Base-by-base conservation (phyloP, 2,113 vertebrate genomes). In the Gavia stellata region DNA sequence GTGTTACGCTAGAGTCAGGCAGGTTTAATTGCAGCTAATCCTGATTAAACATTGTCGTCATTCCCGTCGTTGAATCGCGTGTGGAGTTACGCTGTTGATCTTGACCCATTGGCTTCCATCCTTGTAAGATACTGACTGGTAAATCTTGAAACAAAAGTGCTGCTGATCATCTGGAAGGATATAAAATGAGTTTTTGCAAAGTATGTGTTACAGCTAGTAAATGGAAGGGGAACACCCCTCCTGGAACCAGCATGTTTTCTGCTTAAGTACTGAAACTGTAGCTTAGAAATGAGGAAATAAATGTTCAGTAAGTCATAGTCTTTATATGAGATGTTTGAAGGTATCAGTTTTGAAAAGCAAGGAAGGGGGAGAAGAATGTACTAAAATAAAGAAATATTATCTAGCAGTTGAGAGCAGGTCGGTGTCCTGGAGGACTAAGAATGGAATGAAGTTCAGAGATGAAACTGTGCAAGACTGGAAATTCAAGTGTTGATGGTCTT, bases 21-120 rank as follows among this genome's bases (percentile, higher is more conserved):
- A 14, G 58, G 14, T 88, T 90, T 63, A 4, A 7, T 47, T 33
- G 47, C 33, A 10, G 34, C 34, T 29, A 2, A 71, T 94, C 73
- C 70, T 0, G 3, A 23, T 45, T 6, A 50, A 81, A 42, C 4
- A 0, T 34, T 5, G 8, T 40, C 5, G 6, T 5, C 75, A 2
- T 38, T 87, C 66, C 70, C 2, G 0, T 14, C 0, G 1, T 17
- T 28, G 68, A n/a, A 8, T 33, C 17, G 3, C 2, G 0, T 25
- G 1, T 10, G 28, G 88, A 36, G 5, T 25, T 1, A 2, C 0
- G 8, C 33, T 8, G 5, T 14, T 68, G 26, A 23, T 88, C 52
- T 49, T 17, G 9, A 50, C 36, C 31, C 25, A 0, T 14, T 62
- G 70, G 7, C 14, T 52, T 59, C 44, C 45, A 6, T 50, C 34